Evolutionary conservation across 2,113 vertebrate genomes (phyloP).

Genomic region (Anoura caudifer): DNA sequence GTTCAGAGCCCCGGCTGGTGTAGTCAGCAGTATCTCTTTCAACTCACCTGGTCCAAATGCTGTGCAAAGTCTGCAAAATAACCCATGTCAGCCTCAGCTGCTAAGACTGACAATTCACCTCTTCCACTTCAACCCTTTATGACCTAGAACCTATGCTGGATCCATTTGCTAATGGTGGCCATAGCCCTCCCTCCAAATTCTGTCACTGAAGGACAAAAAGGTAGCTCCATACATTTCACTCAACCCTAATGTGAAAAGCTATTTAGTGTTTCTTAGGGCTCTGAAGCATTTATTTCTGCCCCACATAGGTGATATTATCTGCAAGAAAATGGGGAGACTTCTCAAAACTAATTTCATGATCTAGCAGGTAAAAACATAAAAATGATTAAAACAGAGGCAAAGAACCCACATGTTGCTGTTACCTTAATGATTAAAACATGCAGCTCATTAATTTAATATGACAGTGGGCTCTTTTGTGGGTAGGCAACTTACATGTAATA

Average conservation of each 20-base stretch:
- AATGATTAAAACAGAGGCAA: slow-evolving; percentile 62
- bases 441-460: slow-evolving; percentile 70
- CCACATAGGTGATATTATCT: slow-evolving; percentile 45
- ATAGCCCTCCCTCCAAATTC: background rate
- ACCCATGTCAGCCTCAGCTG: background rate
- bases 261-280: background rate
- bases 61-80: background rate
- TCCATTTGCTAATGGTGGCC: background rate
- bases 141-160: background rate
- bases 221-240: background rate
- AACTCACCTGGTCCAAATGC: background rate
- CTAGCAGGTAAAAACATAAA: slow-evolving; percentile 53
- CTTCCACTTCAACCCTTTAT: background rate
- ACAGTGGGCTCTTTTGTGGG: slow-evolving; percentile 55
- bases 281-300: background rate
- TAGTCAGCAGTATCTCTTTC: background rate
- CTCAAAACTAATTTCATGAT: slow-evolving; percentile 45
- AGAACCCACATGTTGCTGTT: slow-evolving; percentile 52
- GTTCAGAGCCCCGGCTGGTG: background rate
- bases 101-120: background rate
- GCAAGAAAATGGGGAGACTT: slow-evolving; percentile 45
- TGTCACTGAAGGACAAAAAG: background rate
- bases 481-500: slow-evolving; percentile 52
- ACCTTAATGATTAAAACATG: slow-evolving; percentile 67
- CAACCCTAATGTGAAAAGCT: background rate